Conservation (phyloP, 2,113 vertebrate genomes). For the Chaenocephalus aceratus region DNA sequence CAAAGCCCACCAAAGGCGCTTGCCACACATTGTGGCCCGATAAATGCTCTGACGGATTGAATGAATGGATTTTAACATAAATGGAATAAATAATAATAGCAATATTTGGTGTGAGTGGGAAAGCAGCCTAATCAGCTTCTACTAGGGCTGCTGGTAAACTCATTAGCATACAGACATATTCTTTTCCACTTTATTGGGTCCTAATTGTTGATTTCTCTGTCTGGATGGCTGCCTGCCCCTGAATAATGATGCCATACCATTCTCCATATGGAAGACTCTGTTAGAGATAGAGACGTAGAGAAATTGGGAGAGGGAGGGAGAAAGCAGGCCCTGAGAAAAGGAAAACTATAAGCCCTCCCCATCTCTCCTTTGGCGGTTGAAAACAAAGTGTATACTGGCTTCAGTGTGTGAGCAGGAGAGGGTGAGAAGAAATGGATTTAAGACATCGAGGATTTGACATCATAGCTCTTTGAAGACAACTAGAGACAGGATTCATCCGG, state of each 20-base stretch:
- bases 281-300: neutral
- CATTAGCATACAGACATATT: conserved; percentile 71
- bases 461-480: conserved; percentile 58
- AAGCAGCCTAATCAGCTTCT: conserved; percentile 54
- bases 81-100: conserved; percentile 54
- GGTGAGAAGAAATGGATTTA: conserved; percentile 22
- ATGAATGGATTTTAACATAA: conserved; percentile 60
- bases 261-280: conserved; percentile 37
- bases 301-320: neutral
- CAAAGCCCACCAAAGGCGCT: conserved; percentile 32
- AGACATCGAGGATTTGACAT: conserved; percentile 50
- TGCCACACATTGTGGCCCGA: conserved; percentile 12
- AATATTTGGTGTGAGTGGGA: conserved; percentile 1
- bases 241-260: conserved; percentile 67
- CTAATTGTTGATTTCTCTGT: conserved; percentile 73
- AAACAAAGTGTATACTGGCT: conserved; percentile 33
- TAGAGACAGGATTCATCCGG: conserved; percentile 32
- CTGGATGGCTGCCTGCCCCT: conserved; percentile 53
- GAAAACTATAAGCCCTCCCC: conserved; percentile 6
- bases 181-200: conserved; percentile 73
- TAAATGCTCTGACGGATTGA: conserved; percentile 60
- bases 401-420: conserved; percentile 2
- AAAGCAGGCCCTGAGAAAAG: conserved; percentile 13
- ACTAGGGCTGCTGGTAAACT: conserved; percentile 36
- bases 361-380: conserved; percentile 39